These are phyloP conservation scores for Climacteris rufus DNA, from an alignment of 2,113 vertebrate species.

Conservation along the genomic window DNA sequence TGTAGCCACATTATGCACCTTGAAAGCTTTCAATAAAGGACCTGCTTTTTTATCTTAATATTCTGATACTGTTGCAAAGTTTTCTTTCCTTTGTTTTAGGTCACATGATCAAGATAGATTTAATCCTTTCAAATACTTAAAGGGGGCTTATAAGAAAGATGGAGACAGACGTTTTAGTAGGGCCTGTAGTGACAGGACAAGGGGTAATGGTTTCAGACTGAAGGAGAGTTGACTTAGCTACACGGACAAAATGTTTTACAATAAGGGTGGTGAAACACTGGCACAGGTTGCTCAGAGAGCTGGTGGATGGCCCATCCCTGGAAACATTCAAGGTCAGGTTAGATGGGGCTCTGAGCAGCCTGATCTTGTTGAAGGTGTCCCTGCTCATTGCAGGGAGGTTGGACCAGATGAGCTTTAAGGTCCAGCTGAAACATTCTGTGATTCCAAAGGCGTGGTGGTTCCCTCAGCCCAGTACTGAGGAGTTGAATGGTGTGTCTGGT, in stretches of 20 bases:
- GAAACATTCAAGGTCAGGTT: neutral
- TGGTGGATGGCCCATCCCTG: neutral
- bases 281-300: neutral
- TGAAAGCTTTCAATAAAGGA: too few relatives aligned
- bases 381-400: neutral
- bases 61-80: too few relatives aligned
- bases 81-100: too few relatives aligned
- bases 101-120: neutral
- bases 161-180: neutral
- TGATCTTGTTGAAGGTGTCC: neutral
- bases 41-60: too few relatives aligned
- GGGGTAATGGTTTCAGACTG: neutral
- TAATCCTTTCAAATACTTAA: neutral
- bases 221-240: neutral
- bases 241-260: fast-evolving
- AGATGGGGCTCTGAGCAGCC: neutral
- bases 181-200: neutral
- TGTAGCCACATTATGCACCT: too few relatives aligned
- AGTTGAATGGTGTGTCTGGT: neutral
- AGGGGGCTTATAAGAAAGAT: neutral
- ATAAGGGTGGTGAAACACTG: fast-evolving
- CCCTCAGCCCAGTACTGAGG: neutral
- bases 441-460: neutral
- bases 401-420: neutral
- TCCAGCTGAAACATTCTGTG: neutral